Conservation (phyloP, 2,113 vertebrate species). For the Callionymus lyra region DNA sequence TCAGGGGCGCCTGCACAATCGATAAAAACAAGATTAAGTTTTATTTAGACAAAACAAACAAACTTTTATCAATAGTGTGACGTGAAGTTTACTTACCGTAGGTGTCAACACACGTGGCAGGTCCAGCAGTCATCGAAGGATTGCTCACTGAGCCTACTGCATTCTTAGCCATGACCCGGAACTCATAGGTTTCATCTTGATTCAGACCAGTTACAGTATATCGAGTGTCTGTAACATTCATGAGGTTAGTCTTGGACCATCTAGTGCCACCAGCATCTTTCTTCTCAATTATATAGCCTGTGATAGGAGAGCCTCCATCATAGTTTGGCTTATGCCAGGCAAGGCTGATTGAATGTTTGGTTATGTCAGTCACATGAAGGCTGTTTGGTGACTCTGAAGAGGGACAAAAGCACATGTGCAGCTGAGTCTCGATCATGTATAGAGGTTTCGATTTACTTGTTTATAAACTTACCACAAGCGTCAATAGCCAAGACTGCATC, state of each 20-base stretch:
- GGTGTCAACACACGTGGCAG: slow-evolving; percentile 87
- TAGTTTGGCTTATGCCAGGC: slow-evolving; percentile 86
- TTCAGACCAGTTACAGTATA: slow-evolving; percentile 82
- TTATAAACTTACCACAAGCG: slow-evolving; percentile 82
- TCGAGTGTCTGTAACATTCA: slow-evolving; percentile 82
- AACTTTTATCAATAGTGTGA: background rate
- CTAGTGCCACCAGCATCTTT: slow-evolving; percentile 75
- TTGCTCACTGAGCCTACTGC: slow-evolving; percentile 91
- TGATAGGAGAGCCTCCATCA: slow-evolving; percentile 90
- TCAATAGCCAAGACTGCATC: slow-evolving; percentile 94
- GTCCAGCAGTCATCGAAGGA: slow-evolving; percentile 81
- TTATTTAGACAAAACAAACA: background rate
- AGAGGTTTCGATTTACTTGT: too few species aligned
- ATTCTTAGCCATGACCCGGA: slow-evolving; percentile 89
- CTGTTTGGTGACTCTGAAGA: slow-evolving; percentile 83
- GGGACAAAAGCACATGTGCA: slow-evolving; percentile 15
- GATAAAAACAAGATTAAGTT: slow-evolving; percentile 1
- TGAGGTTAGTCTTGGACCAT: slow-evolving; percentile 88
- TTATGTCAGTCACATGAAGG: slow-evolving; percentile 84
- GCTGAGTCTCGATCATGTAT: too few species aligned
- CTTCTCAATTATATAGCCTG: slow-evolving; percentile 87
- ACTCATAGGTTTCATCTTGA: slow-evolving; percentile 88
- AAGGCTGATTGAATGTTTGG: slow-evolving; percentile 83
- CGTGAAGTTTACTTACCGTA: slow-evolving; percentile 70
- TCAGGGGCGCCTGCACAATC: slow-evolving; percentile 80